Evolutionary conservation across 1,140 invertebrate genomes (phyloP).

Genomic region (Plodia interpunctella): DNA sequence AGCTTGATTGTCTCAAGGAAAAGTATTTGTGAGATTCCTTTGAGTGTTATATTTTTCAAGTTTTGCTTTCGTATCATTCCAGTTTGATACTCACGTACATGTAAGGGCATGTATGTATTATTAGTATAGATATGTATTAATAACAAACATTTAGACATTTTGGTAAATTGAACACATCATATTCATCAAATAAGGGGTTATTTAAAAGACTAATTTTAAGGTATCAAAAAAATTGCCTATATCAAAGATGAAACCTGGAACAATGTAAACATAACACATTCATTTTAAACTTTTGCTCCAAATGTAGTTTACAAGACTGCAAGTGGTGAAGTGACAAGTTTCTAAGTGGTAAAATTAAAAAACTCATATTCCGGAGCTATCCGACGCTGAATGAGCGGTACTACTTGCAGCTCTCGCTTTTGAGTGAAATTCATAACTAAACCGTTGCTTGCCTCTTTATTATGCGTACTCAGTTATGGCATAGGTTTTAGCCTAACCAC

Average conservation of each 20-base stretch:
- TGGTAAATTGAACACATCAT: too few relatives aligned
- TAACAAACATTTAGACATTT: too few relatives aligned
- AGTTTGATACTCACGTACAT: neutral
- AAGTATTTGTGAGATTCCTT: conserved; percentile 1
- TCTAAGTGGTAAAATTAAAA: conserved; percentile 2
- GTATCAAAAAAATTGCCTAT: too few relatives aligned
- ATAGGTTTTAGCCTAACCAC: neutral
- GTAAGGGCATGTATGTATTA: neutral
- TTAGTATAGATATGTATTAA: too few relatives aligned
- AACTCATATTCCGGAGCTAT: neutral
- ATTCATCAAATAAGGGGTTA: too few relatives aligned
- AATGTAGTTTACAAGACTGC: neutral
- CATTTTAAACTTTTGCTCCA: neutral
- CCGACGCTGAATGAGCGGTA: neutral
- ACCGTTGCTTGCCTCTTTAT: neutral
- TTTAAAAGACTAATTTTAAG: too few relatives aligned
- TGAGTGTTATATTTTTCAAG: neutral
- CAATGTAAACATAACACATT: neutral
- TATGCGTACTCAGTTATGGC: neutral
- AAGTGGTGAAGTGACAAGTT: neutral
- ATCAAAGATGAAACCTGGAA: neutral
- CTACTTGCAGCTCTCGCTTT: neutral
- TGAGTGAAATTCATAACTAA: conserved; percentile 2
- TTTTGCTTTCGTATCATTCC: neutral
- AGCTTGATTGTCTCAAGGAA: conserved; percentile 5